A percentile compares a stretch with the other conserved stretches of the same genome.
Conservation (phyloP, 2,113 vertebrate species). For the Apistogramma diplotaenia region DNA sequence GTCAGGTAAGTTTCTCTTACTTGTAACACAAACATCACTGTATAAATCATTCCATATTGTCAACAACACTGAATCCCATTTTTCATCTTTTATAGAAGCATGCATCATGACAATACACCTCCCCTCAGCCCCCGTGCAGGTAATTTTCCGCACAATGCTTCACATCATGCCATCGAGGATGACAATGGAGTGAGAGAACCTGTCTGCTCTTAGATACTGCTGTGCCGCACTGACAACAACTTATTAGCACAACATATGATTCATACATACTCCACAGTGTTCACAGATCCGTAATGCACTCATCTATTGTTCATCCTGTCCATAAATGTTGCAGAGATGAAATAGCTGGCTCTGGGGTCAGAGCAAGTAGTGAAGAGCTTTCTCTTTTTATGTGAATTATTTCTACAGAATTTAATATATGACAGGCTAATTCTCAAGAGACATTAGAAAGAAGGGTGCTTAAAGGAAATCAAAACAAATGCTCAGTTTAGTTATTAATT, state of each 20-base stretch:
- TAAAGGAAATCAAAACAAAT: no score
- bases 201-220: slow-evolving; percentile 6
- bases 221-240: neutral
- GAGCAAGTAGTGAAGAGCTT: neutral
- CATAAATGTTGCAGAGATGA: neutral
- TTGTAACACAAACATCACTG: neutral
- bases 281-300: neutral
- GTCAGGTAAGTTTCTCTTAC: slow-evolving; percentile 14
- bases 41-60: slow-evolving; percentile 32
- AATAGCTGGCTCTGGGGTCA: neutral
- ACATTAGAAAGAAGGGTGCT: no score
- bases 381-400: neutral
- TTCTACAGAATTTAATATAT: neutral
- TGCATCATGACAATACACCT: slow-evolving; percentile 28
- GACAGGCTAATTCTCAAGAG: no score
- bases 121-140: slow-evolving; percentile 17
- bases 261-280: neutral
- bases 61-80: slow-evolving; percentile 50
- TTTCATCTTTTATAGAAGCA: slow-evolving; percentile 46
- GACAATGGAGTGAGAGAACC: slow-evolving; percentile 26
- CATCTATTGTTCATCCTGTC: neutral
- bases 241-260: slow-evolving; percentile 6
- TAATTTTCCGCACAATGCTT: slow-evolving; percentile 59
- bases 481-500: neutral
- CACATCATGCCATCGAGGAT: slow-evolving; percentile 44